Evolutionary conservation across 2,797 vertebrate species (phyloP).

Genomic region (Alfaro cultratus): DNA sequence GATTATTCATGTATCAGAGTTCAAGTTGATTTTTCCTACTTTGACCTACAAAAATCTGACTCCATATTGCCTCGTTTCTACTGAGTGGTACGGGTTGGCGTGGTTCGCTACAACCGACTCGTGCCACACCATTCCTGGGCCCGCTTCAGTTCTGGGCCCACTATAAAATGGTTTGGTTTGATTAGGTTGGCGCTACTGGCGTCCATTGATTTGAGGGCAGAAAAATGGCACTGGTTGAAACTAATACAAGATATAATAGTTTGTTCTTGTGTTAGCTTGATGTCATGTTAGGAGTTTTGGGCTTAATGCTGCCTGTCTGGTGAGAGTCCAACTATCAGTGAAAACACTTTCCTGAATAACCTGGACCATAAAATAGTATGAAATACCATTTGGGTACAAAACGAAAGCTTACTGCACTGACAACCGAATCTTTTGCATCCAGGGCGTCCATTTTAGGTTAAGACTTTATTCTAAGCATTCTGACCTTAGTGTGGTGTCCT

Average conservation of each 20-base stretch:
- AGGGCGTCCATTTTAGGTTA: background rate
- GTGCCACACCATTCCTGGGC: too few species aligned
- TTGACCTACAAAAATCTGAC: background rate
- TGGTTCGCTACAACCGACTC: too few species aligned
- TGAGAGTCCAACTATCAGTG: background rate
- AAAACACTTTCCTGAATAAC: too few species aligned
- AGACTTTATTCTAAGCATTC: too few species aligned
- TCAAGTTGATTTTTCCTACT: background rate
- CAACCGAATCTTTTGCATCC: background rate
- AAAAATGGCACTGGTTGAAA: background rate
- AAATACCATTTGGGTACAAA: too few species aligned
- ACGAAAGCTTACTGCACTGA: background rate
- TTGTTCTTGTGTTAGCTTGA: too few species aligned
- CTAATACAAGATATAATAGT: background rate
- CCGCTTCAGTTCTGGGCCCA: too few species aligned
- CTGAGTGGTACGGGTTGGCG: too few species aligned
- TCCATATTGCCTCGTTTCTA: background rate
- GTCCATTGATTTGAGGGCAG: too few species aligned
- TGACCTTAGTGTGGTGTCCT: too few species aligned
- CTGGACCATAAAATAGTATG: too few species aligned
- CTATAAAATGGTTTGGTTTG: background rate
- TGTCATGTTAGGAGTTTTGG: background rate
- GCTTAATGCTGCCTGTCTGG: background rate
- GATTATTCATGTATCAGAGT: background rate
- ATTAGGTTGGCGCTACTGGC: background rate